A percentile compares a stretch with the other conserved stretches of the same genome.
Evolutionary conservation across 64 coral and sea anemone species (phyloP).

Genomic region (Astreopora myriophthalma): DNA sequence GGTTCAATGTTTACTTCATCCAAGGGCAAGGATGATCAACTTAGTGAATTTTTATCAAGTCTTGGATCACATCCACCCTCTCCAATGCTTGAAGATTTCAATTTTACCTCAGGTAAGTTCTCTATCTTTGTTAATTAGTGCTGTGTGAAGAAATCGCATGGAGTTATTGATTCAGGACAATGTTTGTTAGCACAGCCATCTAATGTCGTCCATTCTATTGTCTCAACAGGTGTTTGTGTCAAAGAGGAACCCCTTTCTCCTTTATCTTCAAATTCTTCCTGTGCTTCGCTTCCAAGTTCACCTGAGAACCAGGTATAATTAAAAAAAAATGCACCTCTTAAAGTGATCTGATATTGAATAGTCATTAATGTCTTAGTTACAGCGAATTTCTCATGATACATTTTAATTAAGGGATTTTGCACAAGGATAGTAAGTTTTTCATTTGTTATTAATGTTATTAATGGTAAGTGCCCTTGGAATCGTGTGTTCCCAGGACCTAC

Average conservation of each 20-base stretch:
- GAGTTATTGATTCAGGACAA: not conserved
- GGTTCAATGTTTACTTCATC: slow-evolving; percentile 21
- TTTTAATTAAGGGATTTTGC: no score
- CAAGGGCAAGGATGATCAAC: slow-evolving; percentile 77
- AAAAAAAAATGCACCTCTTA: no score
- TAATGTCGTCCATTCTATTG: not conserved
- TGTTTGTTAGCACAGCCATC: not conserved
- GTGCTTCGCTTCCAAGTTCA: slow-evolving; percentile 67
- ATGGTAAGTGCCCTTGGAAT: no score
- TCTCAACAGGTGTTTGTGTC: slow-evolving; percentile 50
- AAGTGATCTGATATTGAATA: no score
- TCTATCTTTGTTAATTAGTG: not conserved
- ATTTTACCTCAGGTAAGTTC: slow-evolving; percentile 15
- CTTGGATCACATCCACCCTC: slow-evolving; percentile 72
- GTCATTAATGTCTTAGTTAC: no score
- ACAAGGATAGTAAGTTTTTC: no score
- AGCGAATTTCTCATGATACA: no score
- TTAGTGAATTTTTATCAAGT: slow-evolving; percentile 86
- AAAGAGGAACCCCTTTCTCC: slow-evolving; percentile 75
- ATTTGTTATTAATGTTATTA: no score
- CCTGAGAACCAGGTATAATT: slow-evolving; percentile 67
- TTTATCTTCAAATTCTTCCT: slow-evolving; percentile 64
- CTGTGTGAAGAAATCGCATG: not conserved
- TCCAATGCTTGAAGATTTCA: slow-evolving; percentile 36
- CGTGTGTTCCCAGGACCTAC: no score